A percentile compares a stretch with the other conserved stretches of the same genome.
Conservation (phyloP, 2,888 invertebrate genomes). For the Drosophila affinis region DNA sequence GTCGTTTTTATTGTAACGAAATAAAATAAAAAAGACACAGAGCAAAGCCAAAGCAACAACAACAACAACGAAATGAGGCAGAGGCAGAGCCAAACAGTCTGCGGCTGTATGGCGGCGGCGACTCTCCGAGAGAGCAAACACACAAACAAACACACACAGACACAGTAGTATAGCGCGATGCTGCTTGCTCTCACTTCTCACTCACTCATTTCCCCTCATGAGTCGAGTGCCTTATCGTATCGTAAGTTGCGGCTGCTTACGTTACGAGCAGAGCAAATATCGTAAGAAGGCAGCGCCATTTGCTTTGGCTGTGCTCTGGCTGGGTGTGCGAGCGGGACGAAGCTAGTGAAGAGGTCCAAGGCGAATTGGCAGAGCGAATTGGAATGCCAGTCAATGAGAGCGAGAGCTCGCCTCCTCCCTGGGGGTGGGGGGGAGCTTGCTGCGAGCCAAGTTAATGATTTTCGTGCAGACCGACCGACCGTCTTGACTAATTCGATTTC, state of each 20-base stretch:
- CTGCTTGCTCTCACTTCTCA: constrained; percentile 13
- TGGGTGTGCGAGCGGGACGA: constrained; percentile 57
- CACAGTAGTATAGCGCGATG: neutral
- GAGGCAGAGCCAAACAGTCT: constrained; percentile 68
- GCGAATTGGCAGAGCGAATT: constrained; percentile 69
- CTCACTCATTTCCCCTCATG: constrained; percentile 61
- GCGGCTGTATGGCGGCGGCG: constrained; percentile 34
- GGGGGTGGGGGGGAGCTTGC: neutral
- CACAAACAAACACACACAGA: constrained; percentile 8
- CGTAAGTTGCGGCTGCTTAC: constrained; percentile 68
- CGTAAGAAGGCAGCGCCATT: constrained; percentile 77
- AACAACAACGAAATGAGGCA: constrained; percentile 49
- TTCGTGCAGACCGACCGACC: constrained; percentile 40
- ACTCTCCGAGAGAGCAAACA: constrained; percentile 19
- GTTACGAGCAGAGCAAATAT: constrained; percentile 46
- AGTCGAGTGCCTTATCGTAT: constrained; percentile 63
- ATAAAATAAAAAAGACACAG: constrained; percentile 46
- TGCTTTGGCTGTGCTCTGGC: constrained; percentile 23
- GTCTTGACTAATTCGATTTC: constrained; percentile 34
- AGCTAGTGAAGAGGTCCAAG: constrained; percentile 46
- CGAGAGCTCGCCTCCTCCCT: constrained; percentile 13
- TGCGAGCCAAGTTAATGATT: constrained; percentile 69
- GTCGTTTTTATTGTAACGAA: constrained; percentile 75
- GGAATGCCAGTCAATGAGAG: constrained; percentile 52
- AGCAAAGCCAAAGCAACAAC: constrained; percentile 55